phyloP scores from a whole-genome alignment of 1,140 invertebrate species.

The Drosophila prosaltans region DNA sequence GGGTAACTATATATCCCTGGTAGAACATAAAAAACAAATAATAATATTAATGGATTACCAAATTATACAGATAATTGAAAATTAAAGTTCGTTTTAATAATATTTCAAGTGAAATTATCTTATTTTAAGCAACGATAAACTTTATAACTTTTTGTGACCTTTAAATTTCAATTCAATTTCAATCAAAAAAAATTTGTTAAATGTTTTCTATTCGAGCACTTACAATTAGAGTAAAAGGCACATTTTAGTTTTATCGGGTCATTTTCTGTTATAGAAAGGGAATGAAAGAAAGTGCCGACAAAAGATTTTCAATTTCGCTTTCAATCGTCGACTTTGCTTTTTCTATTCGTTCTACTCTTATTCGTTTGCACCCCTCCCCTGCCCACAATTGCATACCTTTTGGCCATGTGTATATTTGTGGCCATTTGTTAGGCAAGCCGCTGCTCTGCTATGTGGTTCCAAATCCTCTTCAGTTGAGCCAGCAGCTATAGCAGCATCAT shows the following conservation, averaged over 20 bases:
- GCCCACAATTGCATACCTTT: slow-evolving; percentile 62
- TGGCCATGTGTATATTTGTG: slow-evolving; percentile 81
- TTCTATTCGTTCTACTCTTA: background rate
- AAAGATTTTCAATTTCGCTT: slow-evolving; percentile 13
- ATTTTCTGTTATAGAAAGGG: background rate
- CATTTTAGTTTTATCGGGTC: background rate
- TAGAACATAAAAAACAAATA: too few relatives aligned
- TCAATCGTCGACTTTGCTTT: slow-evolving; percentile 5
- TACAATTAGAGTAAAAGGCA: background rate
- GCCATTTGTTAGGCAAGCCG: slow-evolving; percentile 75
- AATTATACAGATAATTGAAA: too few relatives aligned
- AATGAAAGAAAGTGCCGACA: slow-evolving; percentile 7
- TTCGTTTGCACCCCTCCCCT: background rate
- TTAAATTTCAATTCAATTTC: background rate
- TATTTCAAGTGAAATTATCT: too few relatives aligned
- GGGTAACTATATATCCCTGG: too few relatives aligned
- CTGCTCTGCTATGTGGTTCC: slow-evolving; percentile 76
- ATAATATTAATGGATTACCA: too few relatives aligned
- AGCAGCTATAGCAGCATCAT: slow-evolving; percentile 16
- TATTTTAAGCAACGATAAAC: too few relatives aligned
- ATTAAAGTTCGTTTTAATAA: too few relatives aligned
- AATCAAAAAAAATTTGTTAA: background rate
- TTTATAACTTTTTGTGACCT: too few relatives aligned
- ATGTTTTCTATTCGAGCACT: background rate
- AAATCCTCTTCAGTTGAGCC: slow-evolving; percentile 64